Base-by-base conservation (phyloP, 2,113 vertebrate species). In the Procavia capensis region DNA sequence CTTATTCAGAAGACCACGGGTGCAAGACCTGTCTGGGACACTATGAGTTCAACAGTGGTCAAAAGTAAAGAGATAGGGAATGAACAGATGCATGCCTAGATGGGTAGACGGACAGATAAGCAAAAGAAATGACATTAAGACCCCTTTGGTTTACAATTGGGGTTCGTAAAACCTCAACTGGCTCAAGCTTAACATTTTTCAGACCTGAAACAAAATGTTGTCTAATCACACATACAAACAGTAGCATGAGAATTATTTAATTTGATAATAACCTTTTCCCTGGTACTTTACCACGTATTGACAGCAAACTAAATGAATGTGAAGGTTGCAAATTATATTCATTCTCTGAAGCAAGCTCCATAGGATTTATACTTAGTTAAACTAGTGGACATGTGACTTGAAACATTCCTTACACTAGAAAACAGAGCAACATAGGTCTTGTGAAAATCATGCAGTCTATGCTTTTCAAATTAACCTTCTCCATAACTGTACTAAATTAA, bases 131-230 rank as follows among this genome's bases (percentile, higher is more conserved):
- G 84, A 64, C n/a, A 63, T 4, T 39, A 29, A 91, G 27, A 82
- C 34, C 19, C 36, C 20, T 29, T 91, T 86, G 22, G 27, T n/a
- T 74, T 88, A 39, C 27, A 87, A 80, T 89, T 85, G 50, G 81
- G 61, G 14, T 85, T 95, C n/a, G 90, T 27, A 93, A 92, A 93
- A 82, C 54, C 76, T 88, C 78, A 96, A 4, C 43, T 89, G n/a
- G 16, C 80, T 82, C 72, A 85, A 68, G 29, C 81, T 94, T 92
- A 85, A 4, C 88, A 94, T 63, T 34, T 95, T 91, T 79, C 43
- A 88, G 43, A 94, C 64, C 34, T 95, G 36, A 34, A 81, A 93
- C 54, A 89, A 96, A 94, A 82, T 19, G 50, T 6, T 81, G 31
- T 92, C 70, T 90, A 95, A 82, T 54, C 34, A 86, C 54, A 86